Evolutionary conservation across 2,888 invertebrate genomes (phyloP), one percentile per base, ranked within the genome.

Genomic region (Perizoma flavofasciatum): DNA sequence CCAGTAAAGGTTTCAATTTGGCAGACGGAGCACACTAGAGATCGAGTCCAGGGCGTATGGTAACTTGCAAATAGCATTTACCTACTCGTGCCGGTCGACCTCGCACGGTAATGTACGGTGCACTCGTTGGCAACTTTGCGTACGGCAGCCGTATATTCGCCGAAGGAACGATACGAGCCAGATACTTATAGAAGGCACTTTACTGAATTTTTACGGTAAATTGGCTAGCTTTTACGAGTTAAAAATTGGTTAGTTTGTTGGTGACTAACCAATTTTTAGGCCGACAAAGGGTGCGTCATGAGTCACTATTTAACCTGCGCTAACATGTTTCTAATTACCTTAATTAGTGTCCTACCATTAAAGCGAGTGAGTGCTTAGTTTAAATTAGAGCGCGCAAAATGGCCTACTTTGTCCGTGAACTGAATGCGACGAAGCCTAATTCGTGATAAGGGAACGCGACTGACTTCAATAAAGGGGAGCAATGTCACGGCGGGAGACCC

Each of bases 41-140:
- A 74, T 73, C 70, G 71, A 77, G 72, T 78, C 75, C 75, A 75
- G 73, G 74, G 78, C 77, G 78, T 79, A 82, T 73, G 72, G 82
- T 74, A 83, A 85, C 84, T 86, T 83, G 84, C 85, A 86, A 87
- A 89, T 86, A 85, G 82, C 85, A 84, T 85, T 86, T 83, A 81
- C 82, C 75, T 82, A 78, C 74, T 74, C 75, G 76, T 73, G 69
- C 69, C 77, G 73, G 78, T 75, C 69, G 74, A 76, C 79, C 78
- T 76, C 75, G 73, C 74, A 71, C 68, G 70, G 76, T 81, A 82
- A 82, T 82, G 77, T 74, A 79, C 70, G 72, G 69, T 73, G 74
- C 77, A 81, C 73, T 84, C 80, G 81, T 79, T 83, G 77, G 75
- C 68, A 67, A 67, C 67, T 66, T 64, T 65, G 60, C 54, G 61